Evolutionary conservation across 2,888 invertebrate species (phyloP), one percentile per base, ranked within the genome.

Genomic region (Agriopis leucophaearia): DNA sequence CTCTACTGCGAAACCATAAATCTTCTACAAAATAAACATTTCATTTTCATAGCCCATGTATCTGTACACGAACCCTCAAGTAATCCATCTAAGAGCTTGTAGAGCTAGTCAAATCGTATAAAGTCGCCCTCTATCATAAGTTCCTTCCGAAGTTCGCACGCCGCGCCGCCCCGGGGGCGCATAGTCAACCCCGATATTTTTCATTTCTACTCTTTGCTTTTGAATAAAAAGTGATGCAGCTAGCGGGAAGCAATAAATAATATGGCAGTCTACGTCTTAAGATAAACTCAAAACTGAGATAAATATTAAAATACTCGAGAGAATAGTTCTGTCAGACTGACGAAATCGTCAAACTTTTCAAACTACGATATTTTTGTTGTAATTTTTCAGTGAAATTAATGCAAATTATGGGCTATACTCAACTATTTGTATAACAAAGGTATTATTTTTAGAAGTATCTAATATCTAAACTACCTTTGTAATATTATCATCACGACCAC

Each of bases 211-310:
- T 68, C 76, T 75, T 78, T 71, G 70, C 74, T 78, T 85, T 82
- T 83, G 80, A 82, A 86, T 84, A 86, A 83, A 84, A 85, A 88
- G 81, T 81, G 79, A 78, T 58, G 66, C 79, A 76, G 63, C 74
- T 71, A 83, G 82, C 81, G 81, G 82, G 83, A 82, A 81, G 81
- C 74, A 78, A 87, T 88, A 88, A 88, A 88, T 89, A 85, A 82
- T 76, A 6, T 42, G 47, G n/a, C 38, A 48, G 48, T 58, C 55
- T 55, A 42, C 55, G 18, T 4, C 9, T 42, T 13, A 8, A 13
- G 13, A 54, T 38, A 51, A 35, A 51, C 38, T 38, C 16, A 16
- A 38, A 38, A 38, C 8, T 38, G 8, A 38, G 38, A 38, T 10
- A 38, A 38, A 38, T 1, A 8, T 38, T 38, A 38, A 38, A 38